Evolutionary conservation across 2,888 invertebrate genomes (phyloP).

Genomic region (Apomyelois bistriatella): DNA sequence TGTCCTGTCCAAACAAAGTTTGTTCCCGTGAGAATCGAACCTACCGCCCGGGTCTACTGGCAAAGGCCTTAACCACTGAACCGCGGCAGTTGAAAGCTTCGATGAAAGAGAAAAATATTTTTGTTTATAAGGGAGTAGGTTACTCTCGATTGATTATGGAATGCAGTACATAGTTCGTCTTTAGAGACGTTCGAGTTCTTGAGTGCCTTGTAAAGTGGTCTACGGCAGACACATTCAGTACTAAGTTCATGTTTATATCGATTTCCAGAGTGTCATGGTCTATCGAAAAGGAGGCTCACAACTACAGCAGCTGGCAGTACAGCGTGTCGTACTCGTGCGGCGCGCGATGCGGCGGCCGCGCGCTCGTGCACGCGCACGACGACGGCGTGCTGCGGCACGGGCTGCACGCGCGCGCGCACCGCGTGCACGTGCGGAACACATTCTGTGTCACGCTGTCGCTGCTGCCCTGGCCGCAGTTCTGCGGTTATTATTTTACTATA

Average conservation of each 20-base stretch:
- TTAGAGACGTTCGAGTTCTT: too few species aligned
- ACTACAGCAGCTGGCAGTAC: constrained; percentile 39
- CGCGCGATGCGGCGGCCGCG: constrained; percentile 23
- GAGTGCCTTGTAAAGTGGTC: too few species aligned
- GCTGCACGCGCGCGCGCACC: constrained; percentile 23
- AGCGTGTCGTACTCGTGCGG: constrained; percentile 21
- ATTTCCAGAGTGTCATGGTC: constrained; percentile 38
- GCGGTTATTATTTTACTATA: constrained; percentile 29
- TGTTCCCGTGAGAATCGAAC: too few species aligned
- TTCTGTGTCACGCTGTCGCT: constrained; percentile 34
- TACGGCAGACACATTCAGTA: too few species aligned
- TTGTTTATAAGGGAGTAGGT: too few species aligned
- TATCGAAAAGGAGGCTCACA: constrained; percentile 44
- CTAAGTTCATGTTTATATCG: constrained; percentile 6
- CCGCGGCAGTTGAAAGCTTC: too few species aligned
- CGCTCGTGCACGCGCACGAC: constrained; percentile 24
- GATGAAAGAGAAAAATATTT: too few species aligned
- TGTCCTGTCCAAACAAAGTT: too few species aligned
- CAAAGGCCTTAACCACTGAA: too few species aligned
- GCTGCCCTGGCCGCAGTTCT: constrained; percentile 39
- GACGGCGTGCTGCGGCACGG: constrained; percentile 25
- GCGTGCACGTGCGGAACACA: constrained; percentile 25
- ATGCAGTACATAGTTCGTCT: too few species aligned
- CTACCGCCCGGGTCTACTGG: too few species aligned
- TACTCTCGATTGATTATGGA: too few species aligned